phyloP scores from a whole-genome alignment of 2,113 vertebrate species.

The Platichthys stellatus region DNA sequence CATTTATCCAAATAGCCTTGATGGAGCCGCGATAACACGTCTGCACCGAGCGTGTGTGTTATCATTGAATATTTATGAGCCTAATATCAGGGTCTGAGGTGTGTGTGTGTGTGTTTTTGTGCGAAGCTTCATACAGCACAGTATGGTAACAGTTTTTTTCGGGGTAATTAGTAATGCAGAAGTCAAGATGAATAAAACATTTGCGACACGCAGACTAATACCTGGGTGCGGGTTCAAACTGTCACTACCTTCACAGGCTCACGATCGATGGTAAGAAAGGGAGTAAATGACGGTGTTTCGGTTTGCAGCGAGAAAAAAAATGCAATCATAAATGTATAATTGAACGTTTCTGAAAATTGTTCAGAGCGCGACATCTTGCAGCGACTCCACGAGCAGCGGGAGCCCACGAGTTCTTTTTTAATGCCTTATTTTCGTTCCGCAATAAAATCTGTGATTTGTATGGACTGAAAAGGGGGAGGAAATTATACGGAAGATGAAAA shows the following conservation, averaged over 20 bases:
- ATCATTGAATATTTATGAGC: constrained; percentile 62
- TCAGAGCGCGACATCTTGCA: not conserved
- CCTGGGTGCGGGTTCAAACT: constrained; percentile 44
- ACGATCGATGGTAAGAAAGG: constrained; percentile 5
- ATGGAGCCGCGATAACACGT: constrained; percentile 49
- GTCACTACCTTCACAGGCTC: constrained; percentile 15
- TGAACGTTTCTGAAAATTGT: constrained; percentile 21
- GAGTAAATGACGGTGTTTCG: not conserved
- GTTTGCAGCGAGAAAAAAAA: not conserved
- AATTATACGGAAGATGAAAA: not conserved
- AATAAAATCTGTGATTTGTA: not conserved
- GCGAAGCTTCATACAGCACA: constrained; percentile 15
- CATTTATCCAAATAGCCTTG: constrained; percentile 58
- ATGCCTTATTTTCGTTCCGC: not conserved
- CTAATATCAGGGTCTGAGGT: constrained; percentile 33
- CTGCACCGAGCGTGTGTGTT: constrained; percentile 22
- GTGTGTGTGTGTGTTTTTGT: not conserved
- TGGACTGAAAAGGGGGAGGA: not conserved
- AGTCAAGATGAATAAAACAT: constrained; percentile 78
- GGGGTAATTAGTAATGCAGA: constrained; percentile 72
- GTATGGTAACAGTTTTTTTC: constrained; percentile 40
- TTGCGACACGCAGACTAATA: constrained; percentile 53
- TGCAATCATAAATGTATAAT: constrained; percentile 18
- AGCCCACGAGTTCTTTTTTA: not conserved
- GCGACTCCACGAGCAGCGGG: not conserved